Evolutionary conservation across 1,140 invertebrate species (phyloP), one percentile per base, ranked within the genome.

Genomic region (Camponotus pennsylvanicus): DNA sequence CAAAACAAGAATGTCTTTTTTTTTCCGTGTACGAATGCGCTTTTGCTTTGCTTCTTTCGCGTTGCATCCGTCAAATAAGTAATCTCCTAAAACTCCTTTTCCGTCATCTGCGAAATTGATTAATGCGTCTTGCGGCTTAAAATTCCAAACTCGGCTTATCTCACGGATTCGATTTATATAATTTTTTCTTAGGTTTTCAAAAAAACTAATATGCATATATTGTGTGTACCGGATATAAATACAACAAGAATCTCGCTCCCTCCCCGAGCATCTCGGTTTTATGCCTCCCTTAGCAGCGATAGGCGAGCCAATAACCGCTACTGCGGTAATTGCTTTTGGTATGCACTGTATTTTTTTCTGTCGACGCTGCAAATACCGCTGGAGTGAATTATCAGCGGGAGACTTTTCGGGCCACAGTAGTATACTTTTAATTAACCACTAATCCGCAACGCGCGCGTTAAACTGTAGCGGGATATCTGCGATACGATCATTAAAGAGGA

Each of bases 371-470:
- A 15, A 55, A 73, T 49, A 37, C 2, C 9, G 7, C 42, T 0
- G 13, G 7, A 32, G 2, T 34, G n/a, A 71, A 71, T 71, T 71
- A 49, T 71, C 69, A 34, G 15, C 42, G 27, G 21, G 64, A 64
- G 27, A n/a, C 37, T 40, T 67, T 34, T n/a, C 6, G 67, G 15
- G 40, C 21, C 21, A 18, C 66, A 21, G 11, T 15, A 64, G 32
- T 27, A 18, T 52, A 34, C 27, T 52, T 32, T 52, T 52, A 52
- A 71, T 71, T 71, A 52, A 52, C 27, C 27, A 3, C 32, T 34
- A 15, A 55, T 6, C 45, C 15, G 32, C 69, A 71, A 34, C 15
- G 27, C 15, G 70, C 70, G 9, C 15, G 69, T 37, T 71, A 71
- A 71, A 55, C 49, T 11, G 2, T 32, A 21, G 11, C 40, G 13